Base-by-base conservation (phyloP, 2,888 invertebrate genomes). In the Podotricha telesiphe region DNA sequence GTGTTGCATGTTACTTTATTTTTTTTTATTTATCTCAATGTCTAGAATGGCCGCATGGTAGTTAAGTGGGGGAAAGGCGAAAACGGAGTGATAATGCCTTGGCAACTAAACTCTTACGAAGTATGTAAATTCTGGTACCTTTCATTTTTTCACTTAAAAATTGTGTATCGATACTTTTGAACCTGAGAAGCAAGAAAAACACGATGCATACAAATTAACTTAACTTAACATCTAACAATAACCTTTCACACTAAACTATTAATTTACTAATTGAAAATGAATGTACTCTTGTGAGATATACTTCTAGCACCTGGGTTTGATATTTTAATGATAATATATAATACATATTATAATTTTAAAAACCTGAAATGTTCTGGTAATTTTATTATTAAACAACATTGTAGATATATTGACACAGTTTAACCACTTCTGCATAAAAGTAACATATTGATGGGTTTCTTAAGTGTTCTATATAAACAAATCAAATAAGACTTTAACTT, bases 21-120 rank as follows among this genome's bases (percentile, higher is more conserved):
- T 77, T 78, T 84, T 83, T 82, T 84, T 86, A 84, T 83, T 79
- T 86, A 86, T 90, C 90, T 80, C 82, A 87, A 91, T 85, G 81
- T 87, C 88, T 92, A 93, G 93, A 89, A 80, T 76, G 86, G 93
- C 91, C 87, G 93, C 91, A 93, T 93, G 93, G 89, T 93, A 91
- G 93, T 93, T 92, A 93, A 87, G 80, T 93, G 93, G 93, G 87
- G 83, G 85, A 92, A 89, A 82, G 92, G 89, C 81, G 92, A 91
- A 79, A 91, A 84, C 81, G 87, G 85, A 86, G 92, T 93, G 84
- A 83, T 88, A 83, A 88, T 93, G 91, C 93, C 93, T 89, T 88
- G 89, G 89, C 89, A 91, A 87, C 91, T 93, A 80, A 85, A 89
- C 83, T 81, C 80, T 82, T 79, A 83, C 78, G 85, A 86, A 83